Conservation (phyloP, 2,888 invertebrate genomes). For the Clanis bilineata region DNA sequence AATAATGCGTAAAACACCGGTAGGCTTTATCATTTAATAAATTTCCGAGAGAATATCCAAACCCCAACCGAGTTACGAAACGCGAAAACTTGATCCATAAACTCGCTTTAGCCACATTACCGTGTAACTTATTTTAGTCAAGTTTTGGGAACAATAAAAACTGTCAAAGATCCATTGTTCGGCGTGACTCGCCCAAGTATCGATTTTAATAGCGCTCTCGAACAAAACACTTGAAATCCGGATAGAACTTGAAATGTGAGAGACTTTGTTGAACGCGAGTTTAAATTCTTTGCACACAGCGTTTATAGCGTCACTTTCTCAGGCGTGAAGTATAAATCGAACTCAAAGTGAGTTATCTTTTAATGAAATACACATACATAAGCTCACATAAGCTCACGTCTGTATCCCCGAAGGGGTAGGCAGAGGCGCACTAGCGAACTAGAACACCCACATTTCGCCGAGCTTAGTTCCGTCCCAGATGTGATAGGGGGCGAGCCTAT, state of each 20-base stretch:
- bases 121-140: slow-evolving; percentile 1
- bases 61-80: not conserved
- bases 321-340: too few species aligned
- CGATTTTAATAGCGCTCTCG: not conserved
- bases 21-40: not conserved
- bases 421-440: too few species aligned
- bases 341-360: too few species aligned
- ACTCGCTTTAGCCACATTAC: slow-evolving; percentile 4
- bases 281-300: not conserved
- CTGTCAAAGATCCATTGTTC: slow-evolving; percentile 12
- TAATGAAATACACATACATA: too few species aligned
- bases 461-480: too few species aligned
- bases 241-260: not conserved
- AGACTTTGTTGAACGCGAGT: not conserved
- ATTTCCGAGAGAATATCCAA: not conserved
- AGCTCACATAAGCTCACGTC: too few species aligned
- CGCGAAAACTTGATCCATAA: not conserved
- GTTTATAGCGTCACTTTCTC: not conserved
- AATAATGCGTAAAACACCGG: not conserved
- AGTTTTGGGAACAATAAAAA: slow-evolving; percentile 8
- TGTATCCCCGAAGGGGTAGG: too few species aligned
- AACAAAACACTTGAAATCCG: not conserved
- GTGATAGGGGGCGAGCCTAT: too few species aligned
- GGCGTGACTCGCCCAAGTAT: not conserved
- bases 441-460: too few species aligned